Evolutionary conservation across 2,797 vertebrate genomes (phyloP).

Genomic region (Brachymystax lenok): DNA sequence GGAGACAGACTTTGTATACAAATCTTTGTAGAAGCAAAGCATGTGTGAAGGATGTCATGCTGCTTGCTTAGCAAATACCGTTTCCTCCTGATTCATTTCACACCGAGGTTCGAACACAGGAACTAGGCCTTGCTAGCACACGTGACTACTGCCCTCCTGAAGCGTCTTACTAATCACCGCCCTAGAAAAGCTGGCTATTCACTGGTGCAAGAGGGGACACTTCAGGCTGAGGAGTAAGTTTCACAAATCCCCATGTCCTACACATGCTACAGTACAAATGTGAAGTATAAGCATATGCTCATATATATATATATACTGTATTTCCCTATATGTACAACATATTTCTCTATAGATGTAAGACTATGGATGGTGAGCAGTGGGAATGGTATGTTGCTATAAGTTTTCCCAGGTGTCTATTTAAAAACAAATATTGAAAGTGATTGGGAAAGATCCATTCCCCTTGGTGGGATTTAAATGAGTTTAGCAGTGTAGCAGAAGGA

Average conservation of each 20-base stretch:
- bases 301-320: background rate
- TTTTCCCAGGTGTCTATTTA: background rate
- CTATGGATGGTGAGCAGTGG: background rate
- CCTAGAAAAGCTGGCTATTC: too few relatives aligned
- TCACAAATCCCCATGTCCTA: background rate
- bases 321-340: background rate
- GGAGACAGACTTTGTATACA: slow-evolving; percentile 1
- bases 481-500: too few relatives aligned
- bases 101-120: too few relatives aligned
- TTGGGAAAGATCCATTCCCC: background rate
- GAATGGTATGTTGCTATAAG: background rate
- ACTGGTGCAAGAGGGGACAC: too few relatives aligned
- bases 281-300: background rate
- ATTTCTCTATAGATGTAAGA: background rate
- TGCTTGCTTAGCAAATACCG: too few relatives aligned
- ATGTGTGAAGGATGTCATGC: too few relatives aligned
- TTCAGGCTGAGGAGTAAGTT: too few relatives aligned
- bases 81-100: too few relatives aligned
- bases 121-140: too few relatives aligned
- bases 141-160: too few relatives aligned
- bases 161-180: too few relatives aligned
- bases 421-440: background rate
- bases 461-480: background rate
- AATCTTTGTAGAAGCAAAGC: background rate
- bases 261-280: background rate